Conservation (phyloP, 2,113 vertebrate species). For the Ovis canadensis region DNA sequence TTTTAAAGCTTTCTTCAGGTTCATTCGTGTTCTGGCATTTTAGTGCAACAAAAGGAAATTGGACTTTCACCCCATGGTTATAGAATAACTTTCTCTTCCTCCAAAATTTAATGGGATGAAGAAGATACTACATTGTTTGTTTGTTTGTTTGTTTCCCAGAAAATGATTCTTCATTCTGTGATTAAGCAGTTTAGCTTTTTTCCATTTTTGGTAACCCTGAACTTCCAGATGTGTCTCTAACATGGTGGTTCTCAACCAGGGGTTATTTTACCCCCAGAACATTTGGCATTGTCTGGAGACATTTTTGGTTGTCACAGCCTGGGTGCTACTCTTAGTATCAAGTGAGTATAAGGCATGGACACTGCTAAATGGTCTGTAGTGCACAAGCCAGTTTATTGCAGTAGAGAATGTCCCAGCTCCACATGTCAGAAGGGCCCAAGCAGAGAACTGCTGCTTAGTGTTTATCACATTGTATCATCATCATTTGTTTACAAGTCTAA, state of each 20-base stretch:
- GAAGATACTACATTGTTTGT: slow-evolving; percentile 30
- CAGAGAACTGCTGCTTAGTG: neutral
- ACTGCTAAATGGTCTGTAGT: neutral
- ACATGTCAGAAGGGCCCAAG: neutral
- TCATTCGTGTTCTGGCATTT: slow-evolving; percentile 13
- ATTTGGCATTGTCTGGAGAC: neutral
- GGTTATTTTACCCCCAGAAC: neutral
- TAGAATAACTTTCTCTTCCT: slow-evolving; percentile 29
- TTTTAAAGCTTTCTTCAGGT: slow-evolving; percentile 36
- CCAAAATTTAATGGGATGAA: slow-evolving; percentile 39
- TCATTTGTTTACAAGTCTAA: neutral
- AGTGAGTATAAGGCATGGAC: neutral
- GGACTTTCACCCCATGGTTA: slow-evolving; percentile 34
- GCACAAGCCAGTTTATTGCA: neutral
- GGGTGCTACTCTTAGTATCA: neutral
- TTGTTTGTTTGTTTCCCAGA: neutral
- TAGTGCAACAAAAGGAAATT: slow-evolving; percentile 32
- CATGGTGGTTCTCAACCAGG: neutral
- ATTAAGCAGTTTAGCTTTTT: slow-evolving; percentile 8
- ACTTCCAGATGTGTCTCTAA: neutral
- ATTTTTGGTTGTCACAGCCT: neutral
- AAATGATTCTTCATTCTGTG: neutral
- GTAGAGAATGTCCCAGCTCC: neutral
- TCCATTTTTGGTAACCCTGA: neutral
- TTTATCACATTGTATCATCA: neutral